Evolutionary conservation across 2,888 invertebrate species (phyloP).

Genomic region (Tanypteryx hageni): DNA sequence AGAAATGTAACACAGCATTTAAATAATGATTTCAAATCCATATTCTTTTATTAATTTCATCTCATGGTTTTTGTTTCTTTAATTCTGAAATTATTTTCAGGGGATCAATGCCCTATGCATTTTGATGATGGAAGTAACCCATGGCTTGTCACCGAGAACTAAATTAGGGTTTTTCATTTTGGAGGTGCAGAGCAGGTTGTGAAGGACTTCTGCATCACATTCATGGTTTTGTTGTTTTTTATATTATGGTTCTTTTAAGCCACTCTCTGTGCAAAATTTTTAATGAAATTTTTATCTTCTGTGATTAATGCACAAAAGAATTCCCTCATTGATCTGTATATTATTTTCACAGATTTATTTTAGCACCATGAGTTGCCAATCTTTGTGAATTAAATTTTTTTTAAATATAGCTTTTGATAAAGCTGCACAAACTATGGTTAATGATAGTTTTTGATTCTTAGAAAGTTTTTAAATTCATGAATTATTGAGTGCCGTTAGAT

Average conservation of each 20-base stretch:
- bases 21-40: conserved; percentile 22
- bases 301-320: no score
- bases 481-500: no score
- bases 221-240: background rate
- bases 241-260: background rate
- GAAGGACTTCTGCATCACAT: background rate
- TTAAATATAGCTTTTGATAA: no score
- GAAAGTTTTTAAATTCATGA: no score
- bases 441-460: no score
- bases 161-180: conserved; percentile 84
- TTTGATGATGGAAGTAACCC: conserved; percentile 96
- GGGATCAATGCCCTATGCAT: conserved; percentile 97
- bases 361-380: no score
- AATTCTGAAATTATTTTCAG: conserved; percentile 74
- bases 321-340: no score
- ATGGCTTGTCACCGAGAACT: conserved; percentile 85
- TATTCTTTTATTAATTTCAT: conserved; percentile 40
- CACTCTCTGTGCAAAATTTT: background rate
- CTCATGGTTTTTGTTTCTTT: conserved; percentile 58
- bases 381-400: no score
- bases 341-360: no score
- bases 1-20: background rate
- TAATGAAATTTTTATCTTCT: background rate
- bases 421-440: no score
- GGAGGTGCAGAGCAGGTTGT: conserved; percentile 72